Conservation (phyloP, 1,140 invertebrate genomes). For the Chrysoperla carnea region DNA sequence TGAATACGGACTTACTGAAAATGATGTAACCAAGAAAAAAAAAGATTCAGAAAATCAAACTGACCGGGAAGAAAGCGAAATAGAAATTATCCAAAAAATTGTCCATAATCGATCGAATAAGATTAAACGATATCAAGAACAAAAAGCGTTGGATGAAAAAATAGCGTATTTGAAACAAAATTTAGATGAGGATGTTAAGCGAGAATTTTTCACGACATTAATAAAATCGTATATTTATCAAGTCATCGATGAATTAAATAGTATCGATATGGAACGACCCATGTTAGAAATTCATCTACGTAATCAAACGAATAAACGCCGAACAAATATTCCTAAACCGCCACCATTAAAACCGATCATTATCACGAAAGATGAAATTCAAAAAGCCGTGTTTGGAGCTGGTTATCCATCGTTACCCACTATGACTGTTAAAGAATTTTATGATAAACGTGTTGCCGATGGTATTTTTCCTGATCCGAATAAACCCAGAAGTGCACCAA, state of each 20-base stretch:
- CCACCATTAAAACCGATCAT: slow-evolving; percentile 73
- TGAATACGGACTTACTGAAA: slow-evolving; percentile 54
- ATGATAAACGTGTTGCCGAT: slow-evolving; percentile 67
- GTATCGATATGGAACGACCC: slow-evolving; percentile 49
- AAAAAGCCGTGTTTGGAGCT: slow-evolving; percentile 85
- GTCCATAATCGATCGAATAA: slow-evolving; percentile 45
- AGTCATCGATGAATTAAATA: slow-evolving; percentile 60
- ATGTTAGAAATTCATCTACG: slow-evolving; percentile 53
- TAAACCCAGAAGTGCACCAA: slow-evolving; percentile 8
- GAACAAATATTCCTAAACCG: slow-evolving; percentile 13
- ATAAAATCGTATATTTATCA: slow-evolving; percentile 57
- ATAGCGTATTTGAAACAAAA: slow-evolving; percentile 42
- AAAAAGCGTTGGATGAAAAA: slow-evolving; percentile 59
- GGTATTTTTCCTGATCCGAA: slow-evolving; percentile 36
- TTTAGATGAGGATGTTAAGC: slow-evolving; percentile 56
- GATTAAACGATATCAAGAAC: slow-evolving; percentile 60
- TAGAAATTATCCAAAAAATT: slow-evolving; percentile 19
- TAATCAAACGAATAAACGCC: slow-evolving; percentile 23
- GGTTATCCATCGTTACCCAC: slow-evolving; percentile 90
- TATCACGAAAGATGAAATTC: slow-evolving; percentile 72
- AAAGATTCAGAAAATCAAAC: slow-evolving; percentile 3
- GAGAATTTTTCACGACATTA: slow-evolving; percentile 68
- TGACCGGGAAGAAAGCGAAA: slow-evolving; percentile 10
- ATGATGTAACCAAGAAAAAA: slow-evolving; percentile 12
- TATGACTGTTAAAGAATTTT: slow-evolving; percentile 90